Evolutionary conservation across 2,113 vertebrate species (phyloP).

Genomic region (Ascaphus truei): DNA sequence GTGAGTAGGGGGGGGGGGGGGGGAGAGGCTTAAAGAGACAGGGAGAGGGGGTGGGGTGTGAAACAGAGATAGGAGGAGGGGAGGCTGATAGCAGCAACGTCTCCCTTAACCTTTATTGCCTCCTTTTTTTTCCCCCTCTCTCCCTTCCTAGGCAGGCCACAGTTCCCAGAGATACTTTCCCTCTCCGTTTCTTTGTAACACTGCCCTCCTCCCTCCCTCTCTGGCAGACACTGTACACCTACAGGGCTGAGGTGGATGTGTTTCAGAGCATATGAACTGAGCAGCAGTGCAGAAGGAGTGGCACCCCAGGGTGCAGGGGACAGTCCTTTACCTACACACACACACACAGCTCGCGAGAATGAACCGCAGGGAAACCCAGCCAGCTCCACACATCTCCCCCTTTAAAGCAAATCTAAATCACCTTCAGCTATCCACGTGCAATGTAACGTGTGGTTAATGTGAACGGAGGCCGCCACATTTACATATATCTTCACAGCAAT

Average conservation of each 20-base stretch:
- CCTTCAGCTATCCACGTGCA: no score
- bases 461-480: no score
- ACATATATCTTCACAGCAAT: no score
- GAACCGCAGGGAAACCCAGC: no score
- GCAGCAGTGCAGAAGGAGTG: background rate
- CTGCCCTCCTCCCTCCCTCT: background rate
- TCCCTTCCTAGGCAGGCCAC: background rate
- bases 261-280: background rate
- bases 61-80: constrained; percentile 18
- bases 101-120: background rate
- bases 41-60: constrained; percentile 31
- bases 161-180: background rate
- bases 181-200: background rate
- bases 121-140: background rate
- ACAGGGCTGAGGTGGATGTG: background rate
- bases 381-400: no score
- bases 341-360: no score
- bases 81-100: constrained; percentile 25
- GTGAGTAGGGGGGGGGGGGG: constrained; percentile 26
- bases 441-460: no score
- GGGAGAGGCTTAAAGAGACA: constrained; percentile 30
- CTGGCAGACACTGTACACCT: background rate
- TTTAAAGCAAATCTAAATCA: no score
- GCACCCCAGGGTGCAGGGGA: background rate
- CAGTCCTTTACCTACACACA: background rate